These are phyloP conservation scores for Athalia cordata DNA, from an alignment of 2,888 invertebrate genomes.

Conservation along the genomic window DNA sequence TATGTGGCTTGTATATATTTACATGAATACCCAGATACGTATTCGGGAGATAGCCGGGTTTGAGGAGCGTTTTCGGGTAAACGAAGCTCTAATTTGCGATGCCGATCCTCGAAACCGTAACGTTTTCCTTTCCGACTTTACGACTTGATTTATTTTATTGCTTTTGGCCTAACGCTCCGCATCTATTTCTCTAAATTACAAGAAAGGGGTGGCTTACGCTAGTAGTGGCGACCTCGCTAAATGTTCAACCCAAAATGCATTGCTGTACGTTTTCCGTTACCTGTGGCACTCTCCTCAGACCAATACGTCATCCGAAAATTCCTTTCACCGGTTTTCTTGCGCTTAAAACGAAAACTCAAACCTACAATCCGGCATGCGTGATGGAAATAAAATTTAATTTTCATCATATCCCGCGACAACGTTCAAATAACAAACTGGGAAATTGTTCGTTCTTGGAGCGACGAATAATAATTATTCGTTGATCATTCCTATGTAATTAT, in stretches of 20 bases:
- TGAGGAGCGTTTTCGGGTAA: slow-evolving; percentile 53
- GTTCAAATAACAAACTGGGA: neutral
- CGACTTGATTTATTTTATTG: slow-evolving; percentile 77
- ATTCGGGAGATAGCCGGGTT: neutral
- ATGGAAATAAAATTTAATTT: neutral
- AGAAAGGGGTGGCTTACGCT: slow-evolving; percentile 74
- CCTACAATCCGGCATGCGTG: no score
- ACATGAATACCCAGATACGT: neutral
- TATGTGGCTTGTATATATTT: neutral
- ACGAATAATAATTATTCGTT: neutral
- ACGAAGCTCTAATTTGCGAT: slow-evolving; percentile 63
- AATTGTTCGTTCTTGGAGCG: neutral
- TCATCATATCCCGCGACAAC: neutral
- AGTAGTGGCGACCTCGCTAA: slow-evolving; percentile 54
- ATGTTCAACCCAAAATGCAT: slow-evolving; percentile 44
- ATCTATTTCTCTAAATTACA: slow-evolving; percentile 78
- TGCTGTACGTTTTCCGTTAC: slow-evolving; percentile 32
- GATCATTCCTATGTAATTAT: slow-evolving; percentile 24
- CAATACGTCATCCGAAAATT: slow-evolving; percentile 19
- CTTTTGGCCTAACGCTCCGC: slow-evolving; percentile 76
- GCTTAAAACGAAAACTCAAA: no score
- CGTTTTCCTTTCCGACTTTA: slow-evolving; percentile 62
- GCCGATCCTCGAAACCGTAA: slow-evolving; percentile 58
- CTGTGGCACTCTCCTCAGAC: slow-evolving; percentile 12
- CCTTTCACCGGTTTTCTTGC: neutral